phyloP scores from a whole-genome alignment of 2,888 invertebrate genomes.

The Melanostoma scalare region DNA sequence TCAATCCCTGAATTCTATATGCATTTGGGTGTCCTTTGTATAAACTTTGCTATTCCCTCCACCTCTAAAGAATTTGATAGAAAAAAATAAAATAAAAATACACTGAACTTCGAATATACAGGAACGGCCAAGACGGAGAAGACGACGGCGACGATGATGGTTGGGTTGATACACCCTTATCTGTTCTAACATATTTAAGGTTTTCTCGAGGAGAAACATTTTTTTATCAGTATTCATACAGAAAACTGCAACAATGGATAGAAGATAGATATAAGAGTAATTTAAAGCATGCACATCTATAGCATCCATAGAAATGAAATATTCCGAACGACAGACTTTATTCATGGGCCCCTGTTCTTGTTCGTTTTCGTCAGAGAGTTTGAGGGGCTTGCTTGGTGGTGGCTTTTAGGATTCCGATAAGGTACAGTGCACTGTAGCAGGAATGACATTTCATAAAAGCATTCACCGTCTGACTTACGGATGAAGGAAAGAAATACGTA shows the following conservation, averaged over 20 bases:
- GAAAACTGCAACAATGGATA: constrained; percentile 51
- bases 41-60: constrained; percentile 9
- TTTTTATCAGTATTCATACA: constrained; percentile 23
- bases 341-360: constrained; percentile 34
- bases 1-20: constrained; percentile 59
- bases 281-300: constrained; percentile 53
- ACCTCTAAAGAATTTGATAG: constrained; percentile 9
- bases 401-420: constrained; percentile 35
- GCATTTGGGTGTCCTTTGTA: constrained; percentile 53
- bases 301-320: constrained; percentile 1
- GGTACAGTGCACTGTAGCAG: constrained; percentile 12
- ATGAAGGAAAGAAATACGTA: constrained; percentile 27
- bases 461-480: constrained; percentile 55
- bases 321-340: constrained; percentile 39
- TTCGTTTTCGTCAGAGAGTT: constrained; percentile 17
- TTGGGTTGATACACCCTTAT: constrained; percentile 11
- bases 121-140: constrained; percentile 8
- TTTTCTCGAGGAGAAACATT: constrained; percentile 46
- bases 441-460: constrained; percentile 63
- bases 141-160: neutral
- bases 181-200: constrained; percentile 27
- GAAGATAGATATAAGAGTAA: constrained; percentile 49
- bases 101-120: constrained; percentile 38
- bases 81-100: constrained; percentile 9
- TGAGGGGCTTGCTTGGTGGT: constrained; percentile 40